phyloP scores from a whole-genome alignment of 2,888 invertebrate genomes.

The Dasypolia templi region DNA sequence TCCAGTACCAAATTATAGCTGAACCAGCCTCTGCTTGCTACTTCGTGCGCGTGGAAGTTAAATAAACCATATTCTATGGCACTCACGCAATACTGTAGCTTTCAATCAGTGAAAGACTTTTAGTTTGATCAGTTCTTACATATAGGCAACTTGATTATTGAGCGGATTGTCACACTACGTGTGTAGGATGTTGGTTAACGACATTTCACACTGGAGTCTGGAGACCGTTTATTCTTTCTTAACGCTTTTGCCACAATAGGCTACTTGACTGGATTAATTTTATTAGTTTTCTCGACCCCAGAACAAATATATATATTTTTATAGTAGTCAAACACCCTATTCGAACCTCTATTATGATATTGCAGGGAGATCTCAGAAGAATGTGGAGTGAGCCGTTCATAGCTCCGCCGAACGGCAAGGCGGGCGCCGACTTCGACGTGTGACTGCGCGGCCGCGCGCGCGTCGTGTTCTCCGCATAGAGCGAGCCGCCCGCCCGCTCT shows the following conservation, averaged over 20 bases:
- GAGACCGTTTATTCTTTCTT: not conserved
- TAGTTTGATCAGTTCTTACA: not conserved
- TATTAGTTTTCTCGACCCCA: too few species aligned
- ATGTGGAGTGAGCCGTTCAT: slow-evolving; percentile 99
- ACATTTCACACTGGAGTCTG: not conserved
- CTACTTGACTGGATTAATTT: too few species aligned
- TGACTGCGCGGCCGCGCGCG: slow-evolving; percentile 73
- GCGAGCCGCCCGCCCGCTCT: slow-evolving; percentile 20
- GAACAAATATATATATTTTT: too few species aligned
- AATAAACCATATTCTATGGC: not conserved
- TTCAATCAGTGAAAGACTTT: not conserved
- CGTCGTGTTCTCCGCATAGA: slow-evolving; percentile 40
- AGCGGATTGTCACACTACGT: too few species aligned
- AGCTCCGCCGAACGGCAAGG: slow-evolving; percentile 94
- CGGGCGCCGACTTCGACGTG: slow-evolving; percentile 88
- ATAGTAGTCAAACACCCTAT: too few species aligned
- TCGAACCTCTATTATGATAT: not conserved
- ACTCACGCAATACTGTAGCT: not conserved
- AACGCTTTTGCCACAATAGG: not conserved
- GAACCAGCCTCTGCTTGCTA: not conserved
- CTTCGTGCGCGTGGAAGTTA: not conserved
- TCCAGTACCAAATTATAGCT: not conserved
- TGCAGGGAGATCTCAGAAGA: slow-evolving; percentile 97
- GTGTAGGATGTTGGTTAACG: not conserved
- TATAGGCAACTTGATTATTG: not conserved